Conservation (phyloP, 2,888 invertebrate species). For the Terebella lapidaria region DNA sequence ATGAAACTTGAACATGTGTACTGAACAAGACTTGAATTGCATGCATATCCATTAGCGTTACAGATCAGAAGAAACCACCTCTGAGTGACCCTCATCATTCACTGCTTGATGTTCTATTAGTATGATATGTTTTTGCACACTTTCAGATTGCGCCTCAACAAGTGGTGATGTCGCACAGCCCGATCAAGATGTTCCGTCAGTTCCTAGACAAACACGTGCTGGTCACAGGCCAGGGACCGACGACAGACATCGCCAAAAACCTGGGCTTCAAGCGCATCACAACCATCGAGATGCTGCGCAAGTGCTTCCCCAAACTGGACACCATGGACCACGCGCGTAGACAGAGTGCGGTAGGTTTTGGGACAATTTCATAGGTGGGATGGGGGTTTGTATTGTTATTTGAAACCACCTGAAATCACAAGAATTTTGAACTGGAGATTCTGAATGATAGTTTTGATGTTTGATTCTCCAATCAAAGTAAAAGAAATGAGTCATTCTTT, state of each 20-base stretch:
- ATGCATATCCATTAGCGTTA: too few species aligned
- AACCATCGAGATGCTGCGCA: constrained; percentile 60
- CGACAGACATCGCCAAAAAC: constrained; percentile 58
- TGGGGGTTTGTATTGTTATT: too few species aligned
- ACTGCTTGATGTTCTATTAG: too few species aligned
- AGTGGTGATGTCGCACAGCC: constrained; percentile 66
- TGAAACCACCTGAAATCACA: too few species aligned
- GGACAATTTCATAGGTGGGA: not conserved
- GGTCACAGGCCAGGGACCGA: constrained; percentile 61
- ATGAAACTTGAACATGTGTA: too few species aligned
- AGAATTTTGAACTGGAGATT: too few species aligned
- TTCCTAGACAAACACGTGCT: constrained; percentile 63
- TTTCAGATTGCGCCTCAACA: constrained; percentile 60
- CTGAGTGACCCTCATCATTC: too few species aligned
- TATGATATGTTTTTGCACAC: too few species aligned
- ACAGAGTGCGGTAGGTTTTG: constrained; percentile 47
- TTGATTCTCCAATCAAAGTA: too few species aligned
- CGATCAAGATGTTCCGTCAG: constrained; percentile 60
- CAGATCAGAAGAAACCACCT: too few species aligned
- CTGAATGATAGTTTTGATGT: not conserved
- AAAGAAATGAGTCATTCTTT: too few species aligned
- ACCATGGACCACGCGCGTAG: constrained; percentile 58
- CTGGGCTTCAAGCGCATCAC: constrained; percentile 62
- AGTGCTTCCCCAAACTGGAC: constrained; percentile 62
- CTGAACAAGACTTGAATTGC: too few species aligned